Conservation (phyloP, 2,888 invertebrate genomes). For the Lomographa bimaculata region DNA sequence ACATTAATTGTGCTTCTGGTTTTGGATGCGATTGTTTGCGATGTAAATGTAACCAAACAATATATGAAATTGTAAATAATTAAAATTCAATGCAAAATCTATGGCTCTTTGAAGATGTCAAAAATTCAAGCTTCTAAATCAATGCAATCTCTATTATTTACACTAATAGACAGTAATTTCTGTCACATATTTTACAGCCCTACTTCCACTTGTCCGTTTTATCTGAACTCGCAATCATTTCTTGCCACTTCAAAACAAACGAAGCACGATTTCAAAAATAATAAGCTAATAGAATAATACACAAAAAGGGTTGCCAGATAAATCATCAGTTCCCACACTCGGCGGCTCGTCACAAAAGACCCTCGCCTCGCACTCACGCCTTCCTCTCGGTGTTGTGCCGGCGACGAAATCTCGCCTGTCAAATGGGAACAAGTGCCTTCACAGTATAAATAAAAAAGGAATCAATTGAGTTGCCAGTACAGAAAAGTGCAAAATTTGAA, state of each 20-base stretch:
- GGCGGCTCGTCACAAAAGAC: conserved; percentile 46
- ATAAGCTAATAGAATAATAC: conserved; percentile 47
- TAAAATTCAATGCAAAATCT: too few relatives aligned
- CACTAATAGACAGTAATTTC: too few relatives aligned
- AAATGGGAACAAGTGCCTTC: conserved; percentile 12
- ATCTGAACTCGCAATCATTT: too few relatives aligned
- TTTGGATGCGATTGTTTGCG: too few relatives aligned
- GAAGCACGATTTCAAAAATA: conserved; percentile 30
- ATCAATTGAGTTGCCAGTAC: conserved; percentile 1
- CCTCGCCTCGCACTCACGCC: conserved; percentile 34
- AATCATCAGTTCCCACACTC: conserved; percentile 61
- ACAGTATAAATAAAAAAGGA: conserved; percentile 5
- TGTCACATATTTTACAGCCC: too few relatives aligned
- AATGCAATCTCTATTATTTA: too few relatives aligned
- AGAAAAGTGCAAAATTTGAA: conserved; percentile 4
- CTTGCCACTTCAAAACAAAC: conserved; percentile 5
- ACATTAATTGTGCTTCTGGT: too few relatives aligned
- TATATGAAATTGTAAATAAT: too few relatives aligned
- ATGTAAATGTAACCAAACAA: too few relatives aligned
- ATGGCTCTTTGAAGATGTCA: too few relatives aligned
- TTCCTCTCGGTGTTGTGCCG: conserved; percentile 47
- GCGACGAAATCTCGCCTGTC: conserved; percentile 70
- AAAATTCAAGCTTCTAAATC: too few relatives aligned
- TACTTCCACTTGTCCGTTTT: too few relatives aligned
- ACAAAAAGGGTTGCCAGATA: conserved; percentile 48